A percentile compares a stretch with the other conserved stretches of the same genome.
Evolutionary conservation across 2,888 invertebrate genomes (phyloP).

Genomic region (Adelphocoris suturalis): DNA sequence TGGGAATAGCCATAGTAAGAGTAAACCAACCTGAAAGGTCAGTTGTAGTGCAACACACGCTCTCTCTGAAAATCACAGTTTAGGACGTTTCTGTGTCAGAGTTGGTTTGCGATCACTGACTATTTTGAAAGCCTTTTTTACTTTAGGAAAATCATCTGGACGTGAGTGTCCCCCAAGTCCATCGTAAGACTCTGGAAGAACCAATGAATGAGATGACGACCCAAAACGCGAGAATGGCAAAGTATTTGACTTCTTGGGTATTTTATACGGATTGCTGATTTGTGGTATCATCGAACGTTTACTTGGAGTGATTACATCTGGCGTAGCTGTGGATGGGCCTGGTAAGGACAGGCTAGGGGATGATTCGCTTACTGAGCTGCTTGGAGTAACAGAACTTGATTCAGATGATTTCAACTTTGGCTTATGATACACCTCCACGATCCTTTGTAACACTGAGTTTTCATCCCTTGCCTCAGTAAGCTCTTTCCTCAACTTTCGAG

Average conservation of each 20-base stretch:
- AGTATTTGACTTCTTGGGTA: not conserved
- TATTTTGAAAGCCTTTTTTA: not conserved
- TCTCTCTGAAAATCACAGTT: not conserved
- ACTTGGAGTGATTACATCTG: not conserved
- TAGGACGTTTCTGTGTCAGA: not conserved
- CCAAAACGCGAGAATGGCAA: not conserved
- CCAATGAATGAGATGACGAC: not conserved
- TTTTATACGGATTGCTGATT: not conserved
- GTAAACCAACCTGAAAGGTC: too few species aligned
- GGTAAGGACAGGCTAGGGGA: not conserved
- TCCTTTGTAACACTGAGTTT: conserved; percentile 20
- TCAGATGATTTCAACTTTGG: not conserved
- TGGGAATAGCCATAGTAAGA: too few species aligned
- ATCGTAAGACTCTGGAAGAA: conserved; percentile 21
- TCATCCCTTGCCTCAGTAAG: not conserved
- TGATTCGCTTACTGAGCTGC: not conserved
- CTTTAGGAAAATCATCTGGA: conserved; percentile 6
- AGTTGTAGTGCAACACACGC: too few species aligned
- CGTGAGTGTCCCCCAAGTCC: conserved; percentile 60
- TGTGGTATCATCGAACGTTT: not conserved
- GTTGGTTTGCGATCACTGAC: conserved; percentile 27
- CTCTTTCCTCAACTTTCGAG: conserved; percentile 2
- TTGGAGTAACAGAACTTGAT: not conserved
- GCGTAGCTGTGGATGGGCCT: not conserved
- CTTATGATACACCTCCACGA: conserved; percentile 26